A percentile compares a stretch with the other conserved stretches of the same genome.
These are phyloP conservation scores for Drosophila prostipennis DNA, from an alignment of 2,888 invertebrate species.

Conservation along the genomic window DNA sequence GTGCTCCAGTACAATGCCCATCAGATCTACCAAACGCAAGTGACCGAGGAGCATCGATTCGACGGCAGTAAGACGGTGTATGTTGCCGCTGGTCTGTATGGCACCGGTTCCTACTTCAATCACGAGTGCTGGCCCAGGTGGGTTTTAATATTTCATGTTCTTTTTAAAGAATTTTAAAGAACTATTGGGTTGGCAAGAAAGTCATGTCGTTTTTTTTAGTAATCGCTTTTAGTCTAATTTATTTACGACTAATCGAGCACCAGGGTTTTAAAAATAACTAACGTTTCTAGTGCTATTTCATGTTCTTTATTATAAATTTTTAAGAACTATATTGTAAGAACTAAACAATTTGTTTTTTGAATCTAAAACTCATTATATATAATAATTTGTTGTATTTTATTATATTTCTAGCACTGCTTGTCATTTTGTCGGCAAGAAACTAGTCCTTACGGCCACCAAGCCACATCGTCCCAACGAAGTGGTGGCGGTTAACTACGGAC, in stretches of 20 bases:
- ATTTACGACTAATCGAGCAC: no score
- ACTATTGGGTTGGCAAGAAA: no score
- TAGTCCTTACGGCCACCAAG: constrained; percentile 89
- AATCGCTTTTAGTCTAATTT: no score
- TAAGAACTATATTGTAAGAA: no score
- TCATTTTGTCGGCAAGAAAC: constrained; percentile 90
- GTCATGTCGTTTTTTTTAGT: no score
- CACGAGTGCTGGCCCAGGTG: constrained; percentile 91
- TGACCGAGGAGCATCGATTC: constrained; percentile 85
- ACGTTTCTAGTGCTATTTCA: no score
- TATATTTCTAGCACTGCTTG: constrained; percentile 87
- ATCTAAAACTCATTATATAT: no score
- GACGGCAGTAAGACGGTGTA: constrained; percentile 81
- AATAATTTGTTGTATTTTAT: neutral
- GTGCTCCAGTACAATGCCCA: constrained; percentile 94
- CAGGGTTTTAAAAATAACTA: no score
- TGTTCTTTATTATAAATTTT: no score
- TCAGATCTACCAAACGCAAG: constrained; percentile 90
- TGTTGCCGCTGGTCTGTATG: constrained; percentile 89
- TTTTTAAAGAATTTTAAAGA: no score
- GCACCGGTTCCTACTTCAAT: constrained; percentile 91
- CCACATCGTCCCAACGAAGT: constrained; percentile 88
- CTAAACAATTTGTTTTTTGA: no score
- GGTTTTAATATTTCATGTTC: no score
- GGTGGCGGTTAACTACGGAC: constrained; percentile 94